Conservation (phyloP, 2,113 vertebrate species). For the Eurypyga helias region DNA sequence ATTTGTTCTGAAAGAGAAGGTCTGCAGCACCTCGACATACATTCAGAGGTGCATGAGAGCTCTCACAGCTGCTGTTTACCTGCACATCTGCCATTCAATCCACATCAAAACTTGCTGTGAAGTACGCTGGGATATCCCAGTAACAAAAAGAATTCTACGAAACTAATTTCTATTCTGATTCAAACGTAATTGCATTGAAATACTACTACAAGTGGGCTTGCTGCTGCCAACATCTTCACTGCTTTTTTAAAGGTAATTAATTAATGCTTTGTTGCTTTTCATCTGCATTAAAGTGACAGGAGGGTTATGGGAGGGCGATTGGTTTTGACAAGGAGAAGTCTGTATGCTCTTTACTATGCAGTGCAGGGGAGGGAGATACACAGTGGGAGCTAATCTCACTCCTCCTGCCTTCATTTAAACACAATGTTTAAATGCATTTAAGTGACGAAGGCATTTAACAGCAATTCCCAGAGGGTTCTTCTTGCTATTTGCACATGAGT, state of each 20-base stretch:
- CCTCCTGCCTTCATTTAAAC: slow-evolving; percentile 54
- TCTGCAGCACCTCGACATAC: not conserved
- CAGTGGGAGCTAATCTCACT: slow-evolving; percentile 51
- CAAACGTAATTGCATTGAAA: not conserved
- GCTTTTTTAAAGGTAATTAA: slow-evolving; percentile 60
- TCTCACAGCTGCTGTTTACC: not conserved
- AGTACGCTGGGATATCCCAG: not conserved
- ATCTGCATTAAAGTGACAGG: slow-evolving; percentile 60
- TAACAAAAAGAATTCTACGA: not conserved
- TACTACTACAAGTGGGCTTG: not conserved
- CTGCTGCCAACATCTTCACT: slow-evolving; percentile 40
- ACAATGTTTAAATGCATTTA: slow-evolving; percentile 56
- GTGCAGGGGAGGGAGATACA: slow-evolving; percentile 26
- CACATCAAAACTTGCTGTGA: not conserved
- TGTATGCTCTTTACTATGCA: slow-evolving; percentile 11
- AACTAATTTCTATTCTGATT: not conserved
- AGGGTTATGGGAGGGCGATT: slow-evolving; percentile 59
- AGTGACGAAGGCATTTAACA: slow-evolving; percentile 62
- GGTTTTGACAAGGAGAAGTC: slow-evolving; percentile 65
- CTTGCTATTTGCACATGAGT: slow-evolving; percentile 14
- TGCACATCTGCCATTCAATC: not conserved
- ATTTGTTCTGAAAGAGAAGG: not conserved
- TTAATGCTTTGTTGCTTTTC: slow-evolving; percentile 67
- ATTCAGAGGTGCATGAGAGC: not conserved
- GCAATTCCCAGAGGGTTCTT: slow-evolving; percentile 38